Percentiles rank a stretch among this genome's conserved stretches.
Evolutionary conservation across 2,113 vertebrate genomes (phyloP).

Genomic region (Phoenicopterus ruber): DNA sequence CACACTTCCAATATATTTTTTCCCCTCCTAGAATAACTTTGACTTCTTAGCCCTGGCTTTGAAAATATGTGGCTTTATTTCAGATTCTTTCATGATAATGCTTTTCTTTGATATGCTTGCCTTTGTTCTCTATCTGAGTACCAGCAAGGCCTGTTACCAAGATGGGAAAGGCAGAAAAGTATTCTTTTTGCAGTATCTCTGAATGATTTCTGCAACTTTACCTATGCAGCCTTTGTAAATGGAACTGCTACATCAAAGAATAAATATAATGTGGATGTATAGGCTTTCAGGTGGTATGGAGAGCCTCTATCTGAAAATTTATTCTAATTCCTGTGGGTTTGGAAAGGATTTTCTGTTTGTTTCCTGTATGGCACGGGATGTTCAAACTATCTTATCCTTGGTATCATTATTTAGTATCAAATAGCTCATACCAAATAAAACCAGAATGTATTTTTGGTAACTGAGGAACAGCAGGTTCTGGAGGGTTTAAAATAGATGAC

Average conservation of each 20-base stretch:
- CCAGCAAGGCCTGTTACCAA: not conserved
- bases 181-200: not conserved
- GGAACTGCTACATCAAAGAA: not conserved
- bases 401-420: conserved; percentile 46
- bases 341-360: not conserved
- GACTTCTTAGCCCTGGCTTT: not conserved
- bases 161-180: not conserved
- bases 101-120: not conserved
- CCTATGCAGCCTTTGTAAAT: not conserved
- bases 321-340: not conserved
- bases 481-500: conserved; percentile 80
- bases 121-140: not conserved
- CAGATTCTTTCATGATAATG: not conserved
- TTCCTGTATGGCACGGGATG: not conserved
- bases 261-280: not conserved
- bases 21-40: not conserved
- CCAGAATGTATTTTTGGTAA: conserved; percentile 65
- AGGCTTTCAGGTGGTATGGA: not conserved
- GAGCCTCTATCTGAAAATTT: not conserved
- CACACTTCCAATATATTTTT: not conserved
- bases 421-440: conserved; percentile 47
- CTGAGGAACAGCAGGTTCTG: conserved; percentile 65
- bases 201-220: not conserved
- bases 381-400: not conserved
- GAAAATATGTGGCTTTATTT: not conserved